Base-by-base conservation (phyloP, 64 coral and sea anemone species). In the Platygyra sinensis region DNA sequence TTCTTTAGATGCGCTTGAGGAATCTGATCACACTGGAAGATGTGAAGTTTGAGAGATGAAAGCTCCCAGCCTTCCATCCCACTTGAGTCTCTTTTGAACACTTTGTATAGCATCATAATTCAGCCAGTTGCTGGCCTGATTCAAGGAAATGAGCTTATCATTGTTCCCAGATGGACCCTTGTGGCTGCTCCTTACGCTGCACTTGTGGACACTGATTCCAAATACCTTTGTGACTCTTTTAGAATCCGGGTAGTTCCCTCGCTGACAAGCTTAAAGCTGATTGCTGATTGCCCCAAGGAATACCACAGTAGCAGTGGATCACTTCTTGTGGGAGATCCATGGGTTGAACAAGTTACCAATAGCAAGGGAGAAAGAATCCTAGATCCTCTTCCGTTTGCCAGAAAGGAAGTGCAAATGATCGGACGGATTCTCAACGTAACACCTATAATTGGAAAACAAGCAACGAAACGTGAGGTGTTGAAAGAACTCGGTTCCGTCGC, bases 171-270 rank as follows among this genome's bases (percentile, higher is more conserved):
- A 76, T 20, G 74, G 74, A 0, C 74, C 36, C 4, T 19, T 76
- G 12, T 76, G 74, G 30, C 39, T 76, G 74, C 9, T 36, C 74
- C 74, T 0, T 76, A 76, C 19, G 39, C 74, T 76, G 74, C 74
- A 42, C 22, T 76, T 2, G 5, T 76, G 16, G 74, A 76, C 17
- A 18, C 38, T 2, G 20, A 76, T 31, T 31, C 30, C 30, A 76
- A 76, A 38, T 76, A 76, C 74, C 30, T 76, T 14, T 76, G 31
- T 51, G 74, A 76, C 16, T 76, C 18, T 46, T 76, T 76, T 19
- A 76, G 74, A 76, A 50, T 76, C 38, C 74, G 39, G 39, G 2
- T 76, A 3, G 51, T 42, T 51, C 74, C 74, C 3, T 76, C 74
- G 7, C 8, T 76, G 74, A 36, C 74, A 8, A 76, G 31, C 22